phyloP scores from a whole-genome alignment of 2,113 vertebrate species.

The Psilopogon haemacephalus region DNA sequence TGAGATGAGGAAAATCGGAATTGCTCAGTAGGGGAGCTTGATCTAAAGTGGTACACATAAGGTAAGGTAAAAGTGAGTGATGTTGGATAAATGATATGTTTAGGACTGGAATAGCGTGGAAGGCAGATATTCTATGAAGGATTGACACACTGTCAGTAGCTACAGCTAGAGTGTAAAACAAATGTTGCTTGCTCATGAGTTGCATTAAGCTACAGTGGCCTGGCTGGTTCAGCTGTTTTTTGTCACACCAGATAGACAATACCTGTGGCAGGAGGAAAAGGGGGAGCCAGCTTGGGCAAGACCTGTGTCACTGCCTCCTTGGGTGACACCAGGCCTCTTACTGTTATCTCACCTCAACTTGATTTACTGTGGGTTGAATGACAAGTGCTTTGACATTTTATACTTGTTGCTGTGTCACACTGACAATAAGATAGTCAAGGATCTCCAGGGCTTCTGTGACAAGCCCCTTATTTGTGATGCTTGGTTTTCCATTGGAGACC shows the following conservation, averaged over 20 bases:
- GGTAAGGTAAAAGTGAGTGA: not conserved
- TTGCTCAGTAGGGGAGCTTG: not conserved
- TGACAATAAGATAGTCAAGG: not conserved
- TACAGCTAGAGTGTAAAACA: not conserved
- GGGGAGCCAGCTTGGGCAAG: not conserved
- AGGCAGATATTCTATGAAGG: not conserved
- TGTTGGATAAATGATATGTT: not conserved
- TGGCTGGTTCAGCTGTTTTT: not conserved
- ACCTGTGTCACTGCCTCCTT: not conserved
- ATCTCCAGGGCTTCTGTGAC: not conserved
- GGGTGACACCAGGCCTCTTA: not conserved
- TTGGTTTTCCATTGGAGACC: not conserved
- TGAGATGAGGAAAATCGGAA: not conserved
- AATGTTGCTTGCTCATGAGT: not conserved
- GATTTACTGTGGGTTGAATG: not conserved
- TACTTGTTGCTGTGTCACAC: not conserved
- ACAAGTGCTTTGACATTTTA: constrained; percentile 10
- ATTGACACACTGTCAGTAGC: not conserved
- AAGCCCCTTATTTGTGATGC: constrained; percentile 8
- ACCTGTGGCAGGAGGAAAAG: not conserved
- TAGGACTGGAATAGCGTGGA: not conserved
- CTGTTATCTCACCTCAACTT: not conserved
- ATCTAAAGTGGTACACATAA: not conserved
- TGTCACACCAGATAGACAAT: not conserved
- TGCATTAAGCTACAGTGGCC: not conserved